Evolutionary conservation across 2,888 invertebrate species (phyloP), one percentile per base, ranked within the genome.

Genomic region (Aspidiotus destructor): DNA sequence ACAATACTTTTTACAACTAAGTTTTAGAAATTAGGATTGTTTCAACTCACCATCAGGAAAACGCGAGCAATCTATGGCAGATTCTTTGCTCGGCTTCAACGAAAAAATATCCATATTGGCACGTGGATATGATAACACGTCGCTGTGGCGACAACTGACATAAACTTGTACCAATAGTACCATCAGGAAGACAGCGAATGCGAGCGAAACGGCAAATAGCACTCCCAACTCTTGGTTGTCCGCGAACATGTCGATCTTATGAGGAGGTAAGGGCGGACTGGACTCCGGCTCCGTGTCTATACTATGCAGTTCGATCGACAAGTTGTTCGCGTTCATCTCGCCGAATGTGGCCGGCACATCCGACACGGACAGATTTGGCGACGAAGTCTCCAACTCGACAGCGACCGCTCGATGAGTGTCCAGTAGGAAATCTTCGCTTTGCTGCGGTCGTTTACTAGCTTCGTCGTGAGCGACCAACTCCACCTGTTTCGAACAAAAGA

Each of bases 371-470:
- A 58, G 13, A 48, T 65, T 55, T n/a, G 65, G 65, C 13, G 65
- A 28, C 9, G 70, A 54, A 40, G 70, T 70, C 41, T 70, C 70
- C 41, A 70, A 40, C 55, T 70, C 70, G 13, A 70, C 70, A 13
- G 67, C 70, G 6, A 70, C 57, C n/a, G 70, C 70, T 17, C 70
- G 62, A 48, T 70, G 70, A 8, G 70, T 70, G 41, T 70, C 70
- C 48, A 70, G 48, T 13, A 70, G 41, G 52, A 70, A 67, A 16
- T 70, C 70, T 62, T 70, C 70, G 48, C 70, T 70, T 62, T 70
- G 70, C 54, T 70, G 67, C 2, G 70, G 54, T 40, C 67, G 16
- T 53, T 62, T 62, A 10, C 61, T 67, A 13, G 61, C 61, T 41
- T 41, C 17, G 42, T 64, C 55, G 44, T 70, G 70, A 28, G 54